Base-by-base conservation (phyloP, 2,113 vertebrate species). In the Ptilonorhynchus violaceus region DNA sequence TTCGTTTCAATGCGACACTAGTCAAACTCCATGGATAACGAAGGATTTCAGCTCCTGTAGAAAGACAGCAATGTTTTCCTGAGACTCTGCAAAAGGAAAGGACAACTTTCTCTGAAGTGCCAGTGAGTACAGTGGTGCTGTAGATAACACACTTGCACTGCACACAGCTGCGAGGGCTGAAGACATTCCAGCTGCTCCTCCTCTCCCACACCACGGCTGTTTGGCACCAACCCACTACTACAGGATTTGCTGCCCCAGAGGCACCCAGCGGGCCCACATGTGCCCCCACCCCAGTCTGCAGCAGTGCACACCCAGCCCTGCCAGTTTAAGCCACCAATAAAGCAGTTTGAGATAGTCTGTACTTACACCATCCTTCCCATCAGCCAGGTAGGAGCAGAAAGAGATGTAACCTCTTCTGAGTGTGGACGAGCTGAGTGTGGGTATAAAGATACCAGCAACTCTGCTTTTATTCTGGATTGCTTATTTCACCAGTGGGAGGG, bases 251-350 rank as follows among this genome's bases (percentile, higher is more conserved):
- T 44, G 74, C 70, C 77, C 74, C 56, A 42, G 19, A 35, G 60
- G 39, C 80, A 55, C 21, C 27, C 67, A 62, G 59, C 0, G 0
- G 27, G 9, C 44, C 67, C 2, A 4, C 4, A 2, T 1, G 15
- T 52, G 23, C 13, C 10, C 24, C 49, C n/a, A 39, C 30, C 39
- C 27, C 9, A n/a, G 35, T 10, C 69, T 35, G 64, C 52, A 85
- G 8, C 27, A 9, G 15, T 3, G 59, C 66, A 52, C 58, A 22
- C 30, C 47, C 70, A 59, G 74, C 39, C 41, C 52, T 75, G 42
- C 25, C 50, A 59, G 30, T 6, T 59, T 20, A 42, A 85, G 49
- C 15, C 28, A 53, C 47, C 49, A 7, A 3, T 20, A 31, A 56
- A 73, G 30, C 2, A 18, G 18, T 9, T 28, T n/a, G 70, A 76